Evolutionary conservation across 2,888 invertebrate genomes (phyloP), one percentile per base, ranked within the genome.

Genomic region (Azorinus chamasolen): DNA sequence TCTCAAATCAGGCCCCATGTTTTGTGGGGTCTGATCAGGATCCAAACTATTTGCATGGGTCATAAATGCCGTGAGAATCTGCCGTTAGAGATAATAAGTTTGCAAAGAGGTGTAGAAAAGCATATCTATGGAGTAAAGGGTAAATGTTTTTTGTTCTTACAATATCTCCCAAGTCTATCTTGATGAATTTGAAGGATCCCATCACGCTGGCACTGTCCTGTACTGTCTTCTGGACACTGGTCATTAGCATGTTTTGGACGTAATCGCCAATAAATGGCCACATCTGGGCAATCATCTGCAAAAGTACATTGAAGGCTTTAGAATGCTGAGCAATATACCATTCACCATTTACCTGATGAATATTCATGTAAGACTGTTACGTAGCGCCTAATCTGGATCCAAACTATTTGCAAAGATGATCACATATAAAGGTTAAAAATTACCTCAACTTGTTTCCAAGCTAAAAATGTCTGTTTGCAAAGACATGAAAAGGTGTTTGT

Each of bases 261-360:
- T 96, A 99, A 83, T 97, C 96, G 91, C 98, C 98, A 72, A 99
- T 97, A 93, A 97, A 97, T 2, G 99, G 99, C 99, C 99, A 99
- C 55, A 98, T 95, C 95, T 98, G 98, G 62, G 96, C 87, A 14
- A 93, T 78, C 71, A 94, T 92, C 93, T 93, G 79, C 20, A 20
- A 18, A 45, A 8, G 45, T n/a, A n/a, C 14, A 45, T 5, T 8
- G n/a, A 45, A 41, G 16, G 10, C 41, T 12, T 12, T 41, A 12
- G 10, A 41, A 41, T 16, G 41, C 41, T 41, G 16, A 12, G 16
- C 10, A 41, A 41, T 10, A 16, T 16, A 41, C 10, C 16, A 10
- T 41, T 41, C 41, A 41, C 41, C 10, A 12, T 41, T 41, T 41
- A 41, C 10, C 10, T n/a, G n/a, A n/a, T n/a, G n/a, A n/a, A n/a